These are phyloP conservation scores for Polydrusus pterygomalis DNA, from an alignment of 2,888 invertebrate species.

Conservation along the genomic window DNA sequence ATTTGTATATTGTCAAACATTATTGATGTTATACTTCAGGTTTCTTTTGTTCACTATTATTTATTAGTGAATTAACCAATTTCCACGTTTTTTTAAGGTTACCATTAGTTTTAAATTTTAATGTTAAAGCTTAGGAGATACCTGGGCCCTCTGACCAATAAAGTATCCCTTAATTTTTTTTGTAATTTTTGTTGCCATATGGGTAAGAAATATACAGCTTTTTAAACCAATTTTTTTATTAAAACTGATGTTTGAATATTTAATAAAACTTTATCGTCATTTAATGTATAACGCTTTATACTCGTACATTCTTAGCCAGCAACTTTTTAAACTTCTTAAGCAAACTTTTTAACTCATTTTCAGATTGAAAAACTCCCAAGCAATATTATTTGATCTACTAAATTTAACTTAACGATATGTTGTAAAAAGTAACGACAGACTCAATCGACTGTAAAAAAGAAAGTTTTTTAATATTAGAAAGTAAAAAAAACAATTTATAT, in stretches of 20 bases:
- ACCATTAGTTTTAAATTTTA: too few species aligned
- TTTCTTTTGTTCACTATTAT: too few species aligned
- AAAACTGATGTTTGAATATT: not conserved
- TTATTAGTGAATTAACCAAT: too few species aligned
- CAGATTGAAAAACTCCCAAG: slow-evolving; percentile 25
- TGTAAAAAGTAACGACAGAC: slow-evolving; percentile 34
- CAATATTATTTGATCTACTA: slow-evolving; percentile 23
- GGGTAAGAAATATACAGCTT: too few species aligned
- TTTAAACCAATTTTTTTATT: too few species aligned
- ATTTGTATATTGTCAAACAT: too few species aligned
- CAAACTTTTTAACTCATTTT: slow-evolving; percentile 26
- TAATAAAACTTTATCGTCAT: not conserved
- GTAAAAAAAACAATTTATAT: slow-evolving; percentile 13
- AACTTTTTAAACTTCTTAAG: not conserved
- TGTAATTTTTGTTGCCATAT: too few species aligned
- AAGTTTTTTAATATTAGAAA: slow-evolving; percentile 32
- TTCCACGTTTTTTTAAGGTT: too few species aligned
- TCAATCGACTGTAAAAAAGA: slow-evolving; percentile 28
- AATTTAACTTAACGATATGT: slow-evolving; percentile 29
- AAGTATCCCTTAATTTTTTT: too few species aligned
- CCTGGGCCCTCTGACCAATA: too few species aligned
- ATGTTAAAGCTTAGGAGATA: too few species aligned
- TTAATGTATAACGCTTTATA: not conserved
- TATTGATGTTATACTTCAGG: too few species aligned
- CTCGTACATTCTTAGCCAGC: not conserved